Evolutionary conservation across 2,888 invertebrate genomes (phyloP), one percentile per base, ranked within the genome.

Genomic region (Epiblema foenella): DNA sequence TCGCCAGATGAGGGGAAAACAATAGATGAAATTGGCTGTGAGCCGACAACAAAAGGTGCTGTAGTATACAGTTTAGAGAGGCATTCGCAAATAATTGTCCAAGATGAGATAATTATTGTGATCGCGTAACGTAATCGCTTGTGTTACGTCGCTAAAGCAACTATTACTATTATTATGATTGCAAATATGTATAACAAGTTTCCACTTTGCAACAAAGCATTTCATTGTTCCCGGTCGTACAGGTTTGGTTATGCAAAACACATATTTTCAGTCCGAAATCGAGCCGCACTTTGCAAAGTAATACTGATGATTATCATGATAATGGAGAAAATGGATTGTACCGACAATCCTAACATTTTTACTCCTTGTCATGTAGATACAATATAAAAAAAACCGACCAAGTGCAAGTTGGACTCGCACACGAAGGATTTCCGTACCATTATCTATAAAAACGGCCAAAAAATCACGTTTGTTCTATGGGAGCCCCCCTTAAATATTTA

Each of bases 1-100:
- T 62, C 66, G 70, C 70, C 70, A 71, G 60, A 60, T 66, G 66
- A 56, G 49, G 56, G 33, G 66, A 66, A 69, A 71, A 71, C 69
- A 69, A 71, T 62, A 62, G 54, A 66, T 56, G 65, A 60, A 66
- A 71, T 71, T 66, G 66, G 60, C 60, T 66, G 66, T 7, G 66
- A 24, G 66, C 66, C 52, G 70, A 49, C 60, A 64, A 64, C 58
- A 59, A 60, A 66, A 20, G 18, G 54, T n/a, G 29, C 37, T 66
- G 60, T 59, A 56, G 66, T 17, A 60, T 42, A 42, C 52, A 59
- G 29, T 49, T 33, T 66, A 66, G 20, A 39, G 37, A 56, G 51
- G 51, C 59, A 60, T 66, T 70, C 24, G 42, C 56, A 56, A 66
- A 70, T 70, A 70, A 70, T 70, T 70, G 66, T 56, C 66, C 60